phyloP scores from a whole-genome alignment of 2,888 invertebrate genomes.

The Oxytorus armatus region DNA sequence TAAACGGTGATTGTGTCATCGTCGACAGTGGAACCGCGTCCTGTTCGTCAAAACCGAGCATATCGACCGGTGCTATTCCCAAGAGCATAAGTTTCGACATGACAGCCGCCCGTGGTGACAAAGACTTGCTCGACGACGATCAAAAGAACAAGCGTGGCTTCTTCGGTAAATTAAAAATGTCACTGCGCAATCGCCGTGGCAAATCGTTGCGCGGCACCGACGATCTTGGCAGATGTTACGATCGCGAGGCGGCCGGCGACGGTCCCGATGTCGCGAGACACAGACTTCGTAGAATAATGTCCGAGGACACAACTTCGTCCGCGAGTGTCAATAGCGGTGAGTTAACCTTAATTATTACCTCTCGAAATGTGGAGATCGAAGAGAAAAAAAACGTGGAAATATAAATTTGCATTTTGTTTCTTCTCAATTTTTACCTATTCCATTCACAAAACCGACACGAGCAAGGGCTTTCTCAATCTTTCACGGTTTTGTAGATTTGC shows the following conservation, averaged over 20 bases:
- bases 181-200: constrained; percentile 88
- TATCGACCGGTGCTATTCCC: constrained; percentile 93
- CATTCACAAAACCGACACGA: no score
- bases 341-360: constrained; percentile 8
- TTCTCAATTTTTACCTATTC: no score
- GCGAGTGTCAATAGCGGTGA: constrained; percentile 77
- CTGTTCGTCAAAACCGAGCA: constrained; percentile 83
- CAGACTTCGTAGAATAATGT: constrained; percentile 81
- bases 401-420: constrained; percentile 49
- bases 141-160: constrained; percentile 88
- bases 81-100: constrained; percentile 97
- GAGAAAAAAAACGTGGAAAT: no score
- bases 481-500: no score
- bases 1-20: constrained; percentile 75
- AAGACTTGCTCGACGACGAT: constrained; percentile 86
- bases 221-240: constrained; percentile 81
- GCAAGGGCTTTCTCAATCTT: no score
- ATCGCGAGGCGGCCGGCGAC: constrained; percentile 77
- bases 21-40: constrained; percentile 71
- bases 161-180: constrained; percentile 90
- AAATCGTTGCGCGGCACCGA: constrained; percentile 85
- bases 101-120: constrained; percentile 92
- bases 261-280: constrained; percentile 75
- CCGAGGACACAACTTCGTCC: constrained; percentile 82
- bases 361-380: not conserved